These are phyloP conservation scores for Drosophila buzzatii DNA, from an alignment of 2,888 invertebrate species.

Conservation along the genomic window DNA sequence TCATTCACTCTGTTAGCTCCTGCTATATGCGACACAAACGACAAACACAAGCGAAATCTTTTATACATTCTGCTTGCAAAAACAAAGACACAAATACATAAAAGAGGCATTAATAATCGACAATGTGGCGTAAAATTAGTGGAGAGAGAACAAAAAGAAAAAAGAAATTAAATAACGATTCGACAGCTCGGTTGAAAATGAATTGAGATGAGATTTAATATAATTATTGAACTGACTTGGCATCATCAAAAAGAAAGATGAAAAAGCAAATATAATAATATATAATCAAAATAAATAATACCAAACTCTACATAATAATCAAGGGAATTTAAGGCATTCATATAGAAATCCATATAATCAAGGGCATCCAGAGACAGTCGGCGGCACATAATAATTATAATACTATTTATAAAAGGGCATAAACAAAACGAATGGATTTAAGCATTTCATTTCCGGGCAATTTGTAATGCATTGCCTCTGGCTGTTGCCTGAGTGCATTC, in stretches of 20 bases:
- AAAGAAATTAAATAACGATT: background rate
- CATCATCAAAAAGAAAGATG: background rate
- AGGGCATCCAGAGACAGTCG: background rate
- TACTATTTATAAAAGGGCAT: conserved; percentile 2
- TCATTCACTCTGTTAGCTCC: conserved; percentile 1
- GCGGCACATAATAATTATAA: background rate
- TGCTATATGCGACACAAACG: conserved; percentile 1
- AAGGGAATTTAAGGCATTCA: background rate
- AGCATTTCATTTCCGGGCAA: conserved; percentile 25
- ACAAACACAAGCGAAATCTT: conserved; percentile 31
- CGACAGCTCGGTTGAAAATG: background rate
- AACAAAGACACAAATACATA: conserved; percentile 18
- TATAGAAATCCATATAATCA: background rate
- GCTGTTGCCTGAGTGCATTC: conserved; percentile 47
- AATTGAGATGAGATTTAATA: conserved; percentile 7
- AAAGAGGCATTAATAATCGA: conserved; percentile 5
- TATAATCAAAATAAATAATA: background rate
- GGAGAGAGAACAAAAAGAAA: background rate
- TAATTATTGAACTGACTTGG: background rate
- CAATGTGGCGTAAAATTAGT: conserved; percentile 8
- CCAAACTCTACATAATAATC: background rate
- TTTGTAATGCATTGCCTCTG: conserved; percentile 12
- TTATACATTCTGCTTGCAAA: conserved; percentile 12
- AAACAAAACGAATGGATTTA: conserved; percentile 3
- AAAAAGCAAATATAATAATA: background rate